These are phyloP conservation scores for Oreochromis niloticus DNA, from an alignment of 2,113 vertebrate species.

Conservation along the genomic window DNA sequence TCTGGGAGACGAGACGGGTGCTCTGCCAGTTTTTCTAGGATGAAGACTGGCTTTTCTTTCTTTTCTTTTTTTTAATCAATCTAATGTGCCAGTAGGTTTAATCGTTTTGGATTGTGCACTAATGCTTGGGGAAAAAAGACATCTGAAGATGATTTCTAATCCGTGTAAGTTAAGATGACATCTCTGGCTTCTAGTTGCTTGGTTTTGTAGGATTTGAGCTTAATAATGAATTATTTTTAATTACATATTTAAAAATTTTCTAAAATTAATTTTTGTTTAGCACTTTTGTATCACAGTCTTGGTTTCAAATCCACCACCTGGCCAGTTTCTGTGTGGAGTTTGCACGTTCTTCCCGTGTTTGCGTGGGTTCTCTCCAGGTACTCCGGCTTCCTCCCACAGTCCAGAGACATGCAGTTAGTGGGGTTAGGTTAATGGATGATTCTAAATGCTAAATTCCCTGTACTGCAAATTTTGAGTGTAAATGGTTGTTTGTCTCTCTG, in stretches of 20 bases:
- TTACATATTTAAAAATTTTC: neutral
- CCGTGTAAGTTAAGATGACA: neutral
- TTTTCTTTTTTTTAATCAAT: neutral
- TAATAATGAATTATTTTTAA: fast-evolving
- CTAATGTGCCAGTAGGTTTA: neutral
- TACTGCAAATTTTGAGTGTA: neutral
- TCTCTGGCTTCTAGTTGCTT: neutral
- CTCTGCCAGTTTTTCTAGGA: neutral
- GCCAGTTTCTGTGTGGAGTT: neutral
- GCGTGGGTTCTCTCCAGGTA: neutral
- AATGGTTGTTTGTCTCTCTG: neutral
- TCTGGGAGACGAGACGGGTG: neutral
- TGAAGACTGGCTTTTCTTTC: neutral
- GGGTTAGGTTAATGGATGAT: neutral
- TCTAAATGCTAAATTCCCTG: neutral
- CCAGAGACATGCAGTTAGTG: neutral
- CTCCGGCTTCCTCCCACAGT: neutral
- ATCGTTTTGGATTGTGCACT: neutral
- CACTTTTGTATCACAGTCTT: neutral
- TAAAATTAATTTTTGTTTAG: fast-evolving
- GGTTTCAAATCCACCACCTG: neutral
- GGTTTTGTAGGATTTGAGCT: neutral
- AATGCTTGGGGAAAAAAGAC: neutral
- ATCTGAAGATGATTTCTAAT: neutral
- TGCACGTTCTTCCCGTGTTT: neutral